Percentiles rank a stretch among this genome's conserved stretches.
These are phyloP conservation scores for Agrotis exclamationis DNA, from an alignment of 2,888 invertebrate species.

Conservation along the genomic window DNA sequence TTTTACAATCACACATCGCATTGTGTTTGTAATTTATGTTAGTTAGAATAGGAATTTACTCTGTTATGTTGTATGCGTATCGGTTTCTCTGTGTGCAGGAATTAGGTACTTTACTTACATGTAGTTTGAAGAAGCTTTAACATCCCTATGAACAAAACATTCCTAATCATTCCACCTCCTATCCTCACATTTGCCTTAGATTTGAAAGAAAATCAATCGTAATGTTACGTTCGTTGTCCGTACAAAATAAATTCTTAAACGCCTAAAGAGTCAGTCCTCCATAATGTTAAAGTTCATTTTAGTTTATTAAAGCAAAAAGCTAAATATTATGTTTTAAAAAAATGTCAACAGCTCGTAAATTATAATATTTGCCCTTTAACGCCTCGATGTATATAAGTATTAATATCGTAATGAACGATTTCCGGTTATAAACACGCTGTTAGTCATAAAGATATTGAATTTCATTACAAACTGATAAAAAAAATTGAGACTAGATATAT, in stretches of 20 bases:
- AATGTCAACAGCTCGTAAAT: constrained; percentile 8
- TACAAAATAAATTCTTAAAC: too few species aligned
- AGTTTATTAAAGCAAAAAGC: not conserved
- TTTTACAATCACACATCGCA: constrained; percentile 54
- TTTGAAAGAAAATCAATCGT: too few species aligned
- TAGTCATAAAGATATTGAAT: not conserved
- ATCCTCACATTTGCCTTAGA: too few species aligned
- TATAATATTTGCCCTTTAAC: constrained; percentile 2
- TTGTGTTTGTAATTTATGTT: constrained; percentile 51
- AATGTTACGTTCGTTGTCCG: too few species aligned
- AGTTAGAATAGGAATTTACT: constrained; percentile 32
- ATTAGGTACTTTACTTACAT: not conserved
- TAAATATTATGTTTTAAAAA: not conserved
- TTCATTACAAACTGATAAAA: too few species aligned
- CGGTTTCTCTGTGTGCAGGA: not conserved
- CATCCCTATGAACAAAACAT: not conserved
- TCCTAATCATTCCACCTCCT: too few species aligned
- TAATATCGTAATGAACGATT: constrained; percentile 4
- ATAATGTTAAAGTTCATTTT: too few species aligned
- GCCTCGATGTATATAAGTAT: not conserved
- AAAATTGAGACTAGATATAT: too few species aligned
- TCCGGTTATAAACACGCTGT: not conserved
- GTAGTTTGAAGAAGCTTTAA: not conserved
- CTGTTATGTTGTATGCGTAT: not conserved
- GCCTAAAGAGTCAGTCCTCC: too few species aligned